These are phyloP conservation scores for Cepaea nemoralis DNA, from an alignment of 1,140 invertebrate species.

Conservation along the genomic window DNA sequence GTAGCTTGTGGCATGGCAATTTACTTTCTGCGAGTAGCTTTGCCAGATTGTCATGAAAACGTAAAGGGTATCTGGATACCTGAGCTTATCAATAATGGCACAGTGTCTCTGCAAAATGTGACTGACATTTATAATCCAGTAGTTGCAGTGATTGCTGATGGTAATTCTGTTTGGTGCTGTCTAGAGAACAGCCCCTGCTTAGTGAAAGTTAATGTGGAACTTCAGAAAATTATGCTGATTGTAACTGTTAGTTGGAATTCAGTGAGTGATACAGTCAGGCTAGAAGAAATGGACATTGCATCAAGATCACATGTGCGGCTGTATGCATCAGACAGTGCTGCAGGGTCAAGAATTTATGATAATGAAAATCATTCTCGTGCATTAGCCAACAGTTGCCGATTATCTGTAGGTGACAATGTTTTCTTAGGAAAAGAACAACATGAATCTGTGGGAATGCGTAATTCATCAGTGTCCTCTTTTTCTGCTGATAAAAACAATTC, in stretches of 20 bases:
- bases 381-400: too few species aligned
- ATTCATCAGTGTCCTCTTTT: background rate
- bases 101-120: constrained; percentile 1
- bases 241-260: background rate
- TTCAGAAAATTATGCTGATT: background rate
- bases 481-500: background rate
- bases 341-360: background rate
- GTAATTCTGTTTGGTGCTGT: constrained; percentile 2
- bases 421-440: background rate
- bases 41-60: background rate
- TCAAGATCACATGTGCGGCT: background rate
- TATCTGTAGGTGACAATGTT: background rate
- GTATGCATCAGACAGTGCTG: background rate
- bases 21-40: background rate
- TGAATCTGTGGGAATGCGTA: background rate
- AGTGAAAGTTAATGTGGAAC: constrained; percentile 6
- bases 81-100: background rate
- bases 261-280: background rate
- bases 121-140: background rate
- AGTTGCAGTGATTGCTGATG: background rate
- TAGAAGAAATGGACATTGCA: background rate
- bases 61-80: background rate
- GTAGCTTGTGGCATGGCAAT: constrained; percentile 28
- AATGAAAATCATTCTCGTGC: background rate
- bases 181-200: background rate